Evolutionary conservation across 2,113 vertebrate species (phyloP), one percentile per base, ranked within the genome.

Genomic region (Bubo bubo): DNA sequence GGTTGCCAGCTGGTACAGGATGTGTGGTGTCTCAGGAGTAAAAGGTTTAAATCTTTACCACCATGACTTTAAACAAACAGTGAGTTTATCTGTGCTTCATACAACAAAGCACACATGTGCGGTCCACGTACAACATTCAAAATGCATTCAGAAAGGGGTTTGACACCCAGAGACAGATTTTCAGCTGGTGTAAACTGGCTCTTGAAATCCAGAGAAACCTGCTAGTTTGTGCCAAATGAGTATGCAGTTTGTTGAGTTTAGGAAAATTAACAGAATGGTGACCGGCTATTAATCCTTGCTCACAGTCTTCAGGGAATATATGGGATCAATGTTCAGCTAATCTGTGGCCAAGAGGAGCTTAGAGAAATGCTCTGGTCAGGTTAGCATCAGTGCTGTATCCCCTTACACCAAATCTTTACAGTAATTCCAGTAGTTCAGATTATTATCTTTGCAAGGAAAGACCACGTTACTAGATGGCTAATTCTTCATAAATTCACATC

Each of bases 91-190:
- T 39, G 34, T 20, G 41, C 26, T 32, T 47, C 9, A 27, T 30
- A 52, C 6, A 20, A 18, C 43, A 49, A 24, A 59, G 50, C 23
- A 24, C n/a, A 21, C 0, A 0, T 4, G 24, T 2, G 1, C 1
- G 1, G 58, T 35, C 49, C 37, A 30, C 70, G 52, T 4, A 6
- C 52, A 19, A 26, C 13, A 10, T 15, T 34, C 47, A 20, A 23
- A 79, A 47, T 1, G 20, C 37, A 12, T 39, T 58, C 62, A 72
- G 71, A 30, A 79, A 23, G 45, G 0, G 0, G 21, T 47, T 15
- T 35, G 52, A 79, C 60, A 72, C 62, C 62, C 70, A 15, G 24
- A 49, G 72, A 34, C 12, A 24, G 62, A 49, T 30, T 79, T 82
- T 68, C 50, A 88, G 49, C 53, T 37, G 63, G 11, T 63, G 47